Base-by-base conservation (phyloP, 2,888 invertebrate genomes). In the Nemotelus pantherinus region DNA sequence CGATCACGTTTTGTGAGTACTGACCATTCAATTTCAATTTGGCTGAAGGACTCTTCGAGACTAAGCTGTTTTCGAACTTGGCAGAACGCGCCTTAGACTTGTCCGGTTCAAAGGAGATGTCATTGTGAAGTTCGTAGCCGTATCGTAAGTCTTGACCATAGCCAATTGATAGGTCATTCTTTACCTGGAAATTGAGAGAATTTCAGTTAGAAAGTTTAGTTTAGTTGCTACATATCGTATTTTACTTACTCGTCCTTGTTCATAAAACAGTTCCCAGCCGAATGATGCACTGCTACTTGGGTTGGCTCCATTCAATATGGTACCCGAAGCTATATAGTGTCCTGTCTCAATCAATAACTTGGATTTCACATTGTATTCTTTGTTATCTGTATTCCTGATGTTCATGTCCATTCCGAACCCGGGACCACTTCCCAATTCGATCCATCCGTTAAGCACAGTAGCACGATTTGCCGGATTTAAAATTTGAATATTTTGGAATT, bases 1-100 rank as follows among this genome's bases (percentile, higher is more conserved):
- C 88, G 0, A 92, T 63, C 68, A 89, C 89, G 77, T 91, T 91
- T 0, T 89, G 88, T 3, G 89, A 90, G 0, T 90, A 80, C 80
- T 91, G 90, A 0, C 90, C 89, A 74, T 92, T 90, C 0, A 91
- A 80, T 9, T 67, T 55, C 2, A 68, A 2, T 5, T 55, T 68
- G 2, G 57, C 77, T 2, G 47, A 5, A 0, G 60, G 74, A 47
- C 41, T 39, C n/a, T 74, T 74, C 10, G 74, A 74, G 4, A 6
- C 39, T 6, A 74, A 48, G 4, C 9, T 50, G 48, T 74, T 74
- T 48, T 74, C 7, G 48, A 48, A 63, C 50, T 74, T 74, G 2
- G 48, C n/a, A n/a, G 41, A 74, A 4, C 63, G 60, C 25, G 74
- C 39, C 45, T 74, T 74, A 4, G 60, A n/a, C 41, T 74, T 74